Base-by-base conservation (phyloP, 1,140 invertebrate species). In the Teleogryllus occipitalis region DNA sequence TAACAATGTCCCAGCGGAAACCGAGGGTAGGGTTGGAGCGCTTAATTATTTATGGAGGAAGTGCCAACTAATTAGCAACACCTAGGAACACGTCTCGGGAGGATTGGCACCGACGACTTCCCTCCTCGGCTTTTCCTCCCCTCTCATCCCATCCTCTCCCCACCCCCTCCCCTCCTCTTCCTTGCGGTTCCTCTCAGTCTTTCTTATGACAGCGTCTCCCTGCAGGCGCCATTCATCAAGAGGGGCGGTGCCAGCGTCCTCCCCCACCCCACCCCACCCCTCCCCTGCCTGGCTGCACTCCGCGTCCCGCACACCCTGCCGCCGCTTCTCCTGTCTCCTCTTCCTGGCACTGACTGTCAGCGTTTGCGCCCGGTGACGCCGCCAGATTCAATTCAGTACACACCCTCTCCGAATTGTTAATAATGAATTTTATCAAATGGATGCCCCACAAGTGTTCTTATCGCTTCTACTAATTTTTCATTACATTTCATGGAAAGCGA, bases 1-100 rank as follows among this genome's bases (percentile, higher is more conserved):
- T 65, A 65, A 65, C 54, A 65, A 65, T 65, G 54, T 65, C 54
- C 54, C 54, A 65, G 54, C 54, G 54, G 54, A 65, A 65, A 65
- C 54, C 54, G 18, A 65, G 54, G 54, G 54, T 14, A 65, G 54
- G 54, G 54, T 7, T 65, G 54, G 54, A 65, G 54, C 54, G 54
- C 54, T 65, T 65, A 65, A 65, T 65, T 65, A 65, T 65, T 65
- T 65, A 54, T 54, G 1, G 54, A 65, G 54, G 54, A 65, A 65
- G 54, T 65, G 54, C 54, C 54, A 65, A 65, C 54, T 65, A 65
- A 65, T 2, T 65, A 65, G 54, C 54, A 65, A 65, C 54, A 65
- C 54, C 54, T 65, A 14, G 54, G 54, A 65, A 65, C 54, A 65
- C 18, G 54, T 65, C 2, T 7, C 7, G 0, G 54, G 54, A 65